A percentile compares a stretch with the other conserved stretches of the same genome.
phyloP scores from a whole-genome alignment of 2,113 vertebrate species.

The Oenanthe melanoleuca region DNA sequence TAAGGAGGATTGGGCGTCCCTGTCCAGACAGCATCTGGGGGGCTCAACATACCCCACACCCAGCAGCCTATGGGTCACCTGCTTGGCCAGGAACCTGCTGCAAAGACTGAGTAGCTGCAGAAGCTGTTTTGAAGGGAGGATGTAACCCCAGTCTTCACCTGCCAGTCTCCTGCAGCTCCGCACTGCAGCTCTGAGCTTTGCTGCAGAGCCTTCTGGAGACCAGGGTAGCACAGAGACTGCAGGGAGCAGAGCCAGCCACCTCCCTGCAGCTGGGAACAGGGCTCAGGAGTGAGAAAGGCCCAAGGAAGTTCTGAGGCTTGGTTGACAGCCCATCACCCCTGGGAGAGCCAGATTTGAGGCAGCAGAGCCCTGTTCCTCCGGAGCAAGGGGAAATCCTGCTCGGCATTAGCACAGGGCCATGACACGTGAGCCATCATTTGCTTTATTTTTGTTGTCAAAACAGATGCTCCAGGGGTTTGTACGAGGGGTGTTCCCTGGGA shows the following conservation, averaged over 20 bases:
- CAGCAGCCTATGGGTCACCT: neutral
- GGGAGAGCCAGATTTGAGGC: neutral
- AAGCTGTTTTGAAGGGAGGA: neutral
- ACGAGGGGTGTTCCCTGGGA: neutral
- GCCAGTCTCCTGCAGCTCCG: rapidly evolving
- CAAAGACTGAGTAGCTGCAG: neutral
- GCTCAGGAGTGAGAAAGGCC: neutral
- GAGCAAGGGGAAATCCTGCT: neutral
- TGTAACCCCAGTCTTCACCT: neutral
- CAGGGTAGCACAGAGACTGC: rapidly evolving
- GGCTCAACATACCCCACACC: neutral
- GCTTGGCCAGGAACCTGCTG: neutral
- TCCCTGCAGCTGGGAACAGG: neutral
- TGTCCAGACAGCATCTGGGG: neutral
- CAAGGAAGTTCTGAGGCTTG: neutral
- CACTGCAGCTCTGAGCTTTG: neutral
- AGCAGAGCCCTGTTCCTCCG: neutral
- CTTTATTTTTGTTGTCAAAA: neutral
- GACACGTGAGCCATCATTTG: neutral
- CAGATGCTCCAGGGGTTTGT: neutral
- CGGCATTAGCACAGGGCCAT: rapidly evolving
- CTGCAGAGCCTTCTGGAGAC: neutral
- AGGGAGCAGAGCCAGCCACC: neutral
- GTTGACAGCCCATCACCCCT: neutral
- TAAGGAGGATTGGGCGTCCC: neutral